Evolutionary conservation across 92 coral and sea anemone species (phyloP).

Genomic region (Hydrozoanthus gracilis): DNA sequence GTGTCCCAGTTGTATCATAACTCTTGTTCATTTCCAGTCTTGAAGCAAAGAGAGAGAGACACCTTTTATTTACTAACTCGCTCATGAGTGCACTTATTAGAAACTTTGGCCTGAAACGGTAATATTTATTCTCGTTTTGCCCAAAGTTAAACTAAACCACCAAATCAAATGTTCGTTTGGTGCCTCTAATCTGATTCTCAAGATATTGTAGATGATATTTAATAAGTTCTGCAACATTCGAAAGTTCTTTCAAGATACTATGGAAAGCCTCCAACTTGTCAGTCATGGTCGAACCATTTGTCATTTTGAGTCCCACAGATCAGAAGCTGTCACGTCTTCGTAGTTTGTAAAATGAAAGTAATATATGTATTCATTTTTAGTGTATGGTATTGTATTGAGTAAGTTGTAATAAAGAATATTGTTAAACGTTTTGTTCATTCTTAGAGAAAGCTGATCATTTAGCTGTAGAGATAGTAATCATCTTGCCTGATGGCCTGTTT

Average conservation of each 20-base stretch:
- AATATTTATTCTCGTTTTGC: background rate
- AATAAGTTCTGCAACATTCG: conserved; percentile 28
- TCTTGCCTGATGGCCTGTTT: too few relatives aligned
- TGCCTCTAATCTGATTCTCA: conserved; percentile 34
- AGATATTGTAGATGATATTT: conserved; percentile 39
- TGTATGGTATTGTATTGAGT: background rate
- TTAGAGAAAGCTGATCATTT: background rate
- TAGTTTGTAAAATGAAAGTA: background rate
- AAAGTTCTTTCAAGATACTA: background rate
- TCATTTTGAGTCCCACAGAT: background rate
- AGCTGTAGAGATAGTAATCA: background rate
- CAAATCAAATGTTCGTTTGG: conserved; percentile 20
- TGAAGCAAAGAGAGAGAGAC: background rate
- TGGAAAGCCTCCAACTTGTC: conserved; percentile 7
- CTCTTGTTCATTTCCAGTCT: conserved; percentile 11
- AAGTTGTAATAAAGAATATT: too few relatives aligned
- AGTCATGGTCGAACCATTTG: background rate
- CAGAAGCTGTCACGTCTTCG: background rate
- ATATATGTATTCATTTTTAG: background rate
- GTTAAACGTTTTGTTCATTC: background rate
- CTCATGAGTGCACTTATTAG: background rate
- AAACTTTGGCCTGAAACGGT: background rate
- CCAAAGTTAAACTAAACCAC: background rate
- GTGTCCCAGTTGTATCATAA: background rate
- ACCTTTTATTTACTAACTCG: background rate